Evolutionary conservation across 2,113 vertebrate species (phyloP).

Genomic region (Bufo gargarizans): DNA sequence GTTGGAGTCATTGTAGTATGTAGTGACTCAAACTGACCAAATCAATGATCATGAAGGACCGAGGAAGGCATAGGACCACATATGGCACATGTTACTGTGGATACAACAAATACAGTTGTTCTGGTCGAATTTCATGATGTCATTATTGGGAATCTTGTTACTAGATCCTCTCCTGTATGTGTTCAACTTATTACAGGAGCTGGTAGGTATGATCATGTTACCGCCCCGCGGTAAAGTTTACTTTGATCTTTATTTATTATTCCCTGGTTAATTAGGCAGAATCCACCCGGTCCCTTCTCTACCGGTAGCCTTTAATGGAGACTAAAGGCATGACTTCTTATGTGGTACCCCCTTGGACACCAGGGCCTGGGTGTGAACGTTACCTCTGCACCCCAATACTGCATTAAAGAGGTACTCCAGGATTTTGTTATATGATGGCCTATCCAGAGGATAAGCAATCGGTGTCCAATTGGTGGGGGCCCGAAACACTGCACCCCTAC

Average conservation of each 20-base stretch:
- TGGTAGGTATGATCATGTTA: background rate
- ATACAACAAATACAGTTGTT: background rate
- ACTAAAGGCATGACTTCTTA: background rate
- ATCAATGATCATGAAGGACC: background rate
- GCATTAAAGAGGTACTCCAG: too few species aligned
- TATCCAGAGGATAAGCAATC: too few species aligned
- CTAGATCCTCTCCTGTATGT: background rate
- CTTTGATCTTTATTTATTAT: background rate
- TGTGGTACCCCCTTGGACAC: too few species aligned
- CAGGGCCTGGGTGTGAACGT: too few species aligned
- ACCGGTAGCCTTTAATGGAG: background rate
- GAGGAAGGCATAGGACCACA: background rate
- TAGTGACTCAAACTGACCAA: background rate
- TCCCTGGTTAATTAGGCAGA: background rate
- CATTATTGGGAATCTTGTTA: background rate
- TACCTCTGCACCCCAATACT: too few species aligned
- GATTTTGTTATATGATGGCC: too few species aligned
- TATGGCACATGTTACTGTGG: background rate
- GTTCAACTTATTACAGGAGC: background rate
- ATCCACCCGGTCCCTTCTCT: background rate
- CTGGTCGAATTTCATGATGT: background rate
- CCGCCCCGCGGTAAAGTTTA: background rate
- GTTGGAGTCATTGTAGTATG: background rate
- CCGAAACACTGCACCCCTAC: too few species aligned
- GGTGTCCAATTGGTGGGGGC: too few species aligned